Base-by-base conservation (phyloP, 2,888 invertebrate genomes). In the Choreutis nemorana region DNA sequence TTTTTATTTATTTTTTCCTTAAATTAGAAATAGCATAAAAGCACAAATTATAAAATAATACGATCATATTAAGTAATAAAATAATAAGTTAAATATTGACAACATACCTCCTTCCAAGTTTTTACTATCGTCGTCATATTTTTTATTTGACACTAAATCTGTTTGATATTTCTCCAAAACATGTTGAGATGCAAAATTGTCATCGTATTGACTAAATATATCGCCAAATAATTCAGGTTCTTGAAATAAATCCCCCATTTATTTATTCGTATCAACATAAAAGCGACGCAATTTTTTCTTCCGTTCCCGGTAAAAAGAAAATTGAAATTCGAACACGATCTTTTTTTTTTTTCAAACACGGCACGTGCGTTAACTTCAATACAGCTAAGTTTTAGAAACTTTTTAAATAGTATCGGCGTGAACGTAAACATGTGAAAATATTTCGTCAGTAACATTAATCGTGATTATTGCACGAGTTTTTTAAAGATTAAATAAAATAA, bases 121-220 rank as follows among this genome's bases (percentile, higher is more conserved):
- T n/a, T n/a, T n/a, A n/a, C n/a, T n/a, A n/a, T n/a, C n/a, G n/a
- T n/a, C n/a, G n/a, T n/a, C n/a, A n/a, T n/a, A n/a, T n/a, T n/a
- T n/a, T n/a, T n/a, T n/a, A n/a, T n/a, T n/a, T n/a, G n/a, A 8
- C 18, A 18, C 18, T 18, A 18, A 8, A 18, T 18, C 5, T 18
- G 4, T 18, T 6, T 18, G 4, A 18, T 5, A 8, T 18, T 18
- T 18, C 18, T 18, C 8, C 18, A 18, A 6, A 18, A 6, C 18
- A 18, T 18, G 18, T 16, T 16, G 12, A 16, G 13, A 33, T 23
- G 44, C 49, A 27, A 55, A 54, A 48, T 55, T 57, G 39, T 56
- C 54, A 30, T 63, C 55, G 33, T 52, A 61, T 30, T 52, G 55
- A 41, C 41, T 51, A 4, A 56, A 59, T 32, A 65, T 46, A 26